Conservation (phyloP, 2,888 invertebrate species). For the Lucinisca nassula region DNA sequence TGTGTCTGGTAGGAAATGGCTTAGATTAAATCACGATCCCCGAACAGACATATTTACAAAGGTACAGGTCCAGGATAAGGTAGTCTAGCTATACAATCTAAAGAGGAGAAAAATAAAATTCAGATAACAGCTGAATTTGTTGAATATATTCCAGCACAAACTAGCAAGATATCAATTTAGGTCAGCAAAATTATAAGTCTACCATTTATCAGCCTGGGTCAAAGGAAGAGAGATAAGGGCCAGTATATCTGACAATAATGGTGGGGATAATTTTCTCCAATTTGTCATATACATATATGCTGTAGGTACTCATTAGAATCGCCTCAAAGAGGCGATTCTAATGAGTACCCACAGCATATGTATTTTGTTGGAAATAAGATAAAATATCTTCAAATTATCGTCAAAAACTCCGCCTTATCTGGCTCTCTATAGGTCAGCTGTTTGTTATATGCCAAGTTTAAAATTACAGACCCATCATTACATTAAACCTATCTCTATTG, state of each 20-base stretch:
- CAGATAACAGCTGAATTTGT: constrained; percentile 15
- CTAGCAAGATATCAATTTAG: not conserved
- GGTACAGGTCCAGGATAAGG: not conserved
- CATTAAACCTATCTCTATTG: not conserved
- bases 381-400: no score
- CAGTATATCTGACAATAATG: no score
- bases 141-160: constrained; percentile 6
- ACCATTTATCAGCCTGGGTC: not conserved
- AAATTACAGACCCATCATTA: not conserved
- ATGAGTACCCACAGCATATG: no score
- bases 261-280: no score
- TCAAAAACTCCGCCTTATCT: no score
- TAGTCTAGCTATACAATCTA: constrained; percentile 3
- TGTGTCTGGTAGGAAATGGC: not conserved
- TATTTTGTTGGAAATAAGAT: no score
- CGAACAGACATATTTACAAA: constrained; percentile 3
- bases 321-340: no score
- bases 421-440: no score
- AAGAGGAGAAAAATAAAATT: no score
- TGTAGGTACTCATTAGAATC: no score
- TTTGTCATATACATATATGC: no score
- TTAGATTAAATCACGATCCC: not conserved
- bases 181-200: not conserved
- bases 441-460: not conserved
- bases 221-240: no score